Evolutionary conservation across 2,888 invertebrate species (phyloP).

Genomic region (Tigriopus californicus): DNA sequence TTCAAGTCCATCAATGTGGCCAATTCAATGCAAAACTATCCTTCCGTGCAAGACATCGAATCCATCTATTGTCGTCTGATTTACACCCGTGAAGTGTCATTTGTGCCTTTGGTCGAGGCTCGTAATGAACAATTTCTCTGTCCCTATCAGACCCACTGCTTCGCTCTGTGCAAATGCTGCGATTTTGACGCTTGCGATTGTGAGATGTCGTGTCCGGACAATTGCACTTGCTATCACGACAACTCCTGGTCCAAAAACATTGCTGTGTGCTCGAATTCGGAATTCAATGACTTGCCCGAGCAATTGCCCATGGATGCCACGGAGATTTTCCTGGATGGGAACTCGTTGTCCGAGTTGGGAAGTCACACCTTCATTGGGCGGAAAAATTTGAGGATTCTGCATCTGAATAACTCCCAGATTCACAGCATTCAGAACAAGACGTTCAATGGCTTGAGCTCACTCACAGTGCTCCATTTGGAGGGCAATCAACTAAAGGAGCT

Average conservation of each 20-base stretch:
- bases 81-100: slow-evolving; percentile 51
- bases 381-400: slow-evolving; percentile 52
- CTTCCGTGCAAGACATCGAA: slow-evolving; percentile 59
- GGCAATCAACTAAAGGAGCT: slow-evolving; percentile 48
- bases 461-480: slow-evolving; percentile 54
- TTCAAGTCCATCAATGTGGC: slow-evolving; percentile 63
- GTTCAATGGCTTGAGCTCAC: slow-evolving; percentile 58
- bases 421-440: slow-evolving; percentile 60
- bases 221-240: slow-evolving; percentile 74
- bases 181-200: slow-evolving; percentile 81
- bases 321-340: slow-evolving; percentile 63
- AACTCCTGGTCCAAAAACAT: slow-evolving; percentile 68
- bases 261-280: slow-evolving; percentile 53
- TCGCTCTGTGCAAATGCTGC: slow-evolving; percentile 69
- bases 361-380: slow-evolving; percentile 70
- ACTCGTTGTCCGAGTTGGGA: slow-evolving; percentile 50
- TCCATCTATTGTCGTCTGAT: slow-evolving; percentile 60
- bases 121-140: slow-evolving; percentile 64
- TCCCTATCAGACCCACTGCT: slow-evolving; percentile 64
- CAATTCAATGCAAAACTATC: slow-evolving; percentile 45
- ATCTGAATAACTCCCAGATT: slow-evolving; percentile 56
- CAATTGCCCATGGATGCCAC: slow-evolving; percentile 78
- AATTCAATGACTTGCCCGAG: slow-evolving; percentile 34
- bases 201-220: slow-evolving; percentile 71
- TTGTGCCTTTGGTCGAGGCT: slow-evolving; percentile 54